Conservation (phyloP, 1,140 invertebrate species). For the Theocolax elegans region DNA sequence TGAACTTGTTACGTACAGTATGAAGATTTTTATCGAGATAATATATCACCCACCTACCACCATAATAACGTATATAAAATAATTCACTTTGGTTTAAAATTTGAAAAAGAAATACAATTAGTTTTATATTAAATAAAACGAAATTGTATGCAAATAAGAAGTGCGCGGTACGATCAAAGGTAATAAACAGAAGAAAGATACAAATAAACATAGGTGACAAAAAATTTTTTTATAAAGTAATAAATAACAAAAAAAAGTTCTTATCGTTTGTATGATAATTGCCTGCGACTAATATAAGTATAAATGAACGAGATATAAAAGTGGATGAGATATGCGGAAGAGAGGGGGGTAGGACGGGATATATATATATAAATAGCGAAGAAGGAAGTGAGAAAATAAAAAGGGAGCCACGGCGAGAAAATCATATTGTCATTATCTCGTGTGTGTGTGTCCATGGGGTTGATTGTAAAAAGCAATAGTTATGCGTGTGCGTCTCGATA, state of each 20-base stretch:
- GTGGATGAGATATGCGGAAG: background rate
- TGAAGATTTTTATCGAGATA: conserved; percentile 23
- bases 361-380: conserved; percentile 7
- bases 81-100: too few species aligned
- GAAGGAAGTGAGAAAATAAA: background rate
- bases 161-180: background rate
- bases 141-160: conserved; percentile 9
- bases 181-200: background rate
- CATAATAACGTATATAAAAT: too few species aligned
- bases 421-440: conserved; percentile 19
- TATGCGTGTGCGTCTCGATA: conserved; percentile 45
- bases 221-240: conserved; percentile 35
- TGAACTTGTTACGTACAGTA: conserved; percentile 30
- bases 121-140: background rate
- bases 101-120: background rate
- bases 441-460: too few species aligned
- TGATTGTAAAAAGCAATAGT: conserved; percentile 54
- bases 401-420: background rate
- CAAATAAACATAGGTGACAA: background rate
- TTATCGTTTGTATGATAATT: conserved; percentile 35
- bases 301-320: background rate
- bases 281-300: conserved; percentile 23
- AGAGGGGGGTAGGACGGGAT: background rate
- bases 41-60: conserved; percentile 5
- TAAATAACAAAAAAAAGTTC: conserved; percentile 10